Evolutionary conservation across 2,888 invertebrate genomes (phyloP).

Genomic region (Napeogenes inachia): DNA sequence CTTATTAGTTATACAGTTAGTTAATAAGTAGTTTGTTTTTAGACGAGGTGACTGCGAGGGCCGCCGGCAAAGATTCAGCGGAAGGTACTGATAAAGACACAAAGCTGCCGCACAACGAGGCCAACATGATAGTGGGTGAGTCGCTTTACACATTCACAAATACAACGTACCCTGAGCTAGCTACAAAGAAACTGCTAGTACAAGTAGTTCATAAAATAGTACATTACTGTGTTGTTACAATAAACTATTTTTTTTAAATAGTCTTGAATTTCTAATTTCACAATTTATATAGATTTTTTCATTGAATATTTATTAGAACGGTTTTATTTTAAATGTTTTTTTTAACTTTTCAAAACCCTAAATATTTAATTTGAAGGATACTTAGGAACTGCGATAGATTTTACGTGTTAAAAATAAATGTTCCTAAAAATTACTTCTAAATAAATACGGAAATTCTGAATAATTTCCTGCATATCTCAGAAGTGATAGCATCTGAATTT

Average conservation of each 20-base stretch:
- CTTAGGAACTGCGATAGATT: neutral
- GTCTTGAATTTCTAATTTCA: too few relatives aligned
- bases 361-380: too few relatives aligned
- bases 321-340: too few relatives aligned
- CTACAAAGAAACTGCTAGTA: too few relatives aligned
- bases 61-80: slow-evolving; percentile 50
- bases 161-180: too few relatives aligned
- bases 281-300: too few relatives aligned
- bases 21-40: slow-evolving; percentile 34
- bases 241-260: too few relatives aligned
- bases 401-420: neutral
- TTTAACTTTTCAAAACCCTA: too few relatives aligned
- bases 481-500: neutral
- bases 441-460: neutral
- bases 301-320: too few relatives aligned
- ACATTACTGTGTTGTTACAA: too few relatives aligned
- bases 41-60: slow-evolving; percentile 56
- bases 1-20: neutral
- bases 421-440: neutral
- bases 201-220: too few relatives aligned
- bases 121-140: slow-evolving; percentile 72
- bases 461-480: neutral
- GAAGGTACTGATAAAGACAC: slow-evolving; percentile 43
- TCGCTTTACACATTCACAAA: slow-evolving; percentile 22
- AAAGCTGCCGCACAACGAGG: slow-evolving; percentile 65